phyloP scores from a whole-genome alignment of 1,140 invertebrate species.

The Euura lappo region DNA sequence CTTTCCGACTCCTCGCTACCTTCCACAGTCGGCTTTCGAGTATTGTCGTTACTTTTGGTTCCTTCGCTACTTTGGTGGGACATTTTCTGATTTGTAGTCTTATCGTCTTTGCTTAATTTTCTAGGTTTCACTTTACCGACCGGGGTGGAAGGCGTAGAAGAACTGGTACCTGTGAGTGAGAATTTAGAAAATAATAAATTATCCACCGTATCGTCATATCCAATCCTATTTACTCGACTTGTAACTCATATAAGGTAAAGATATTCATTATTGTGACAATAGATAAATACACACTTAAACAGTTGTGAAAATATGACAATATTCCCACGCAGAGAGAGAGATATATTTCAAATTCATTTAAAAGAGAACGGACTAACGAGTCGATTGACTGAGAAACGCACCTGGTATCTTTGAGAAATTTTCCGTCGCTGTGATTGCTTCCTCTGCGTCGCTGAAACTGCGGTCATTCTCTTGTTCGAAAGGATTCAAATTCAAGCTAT shows the following conservation, averaged over 20 bases:
- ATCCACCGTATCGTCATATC: not conserved
- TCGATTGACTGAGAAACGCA: slow-evolving; percentile 26
- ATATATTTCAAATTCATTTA: not conserved
- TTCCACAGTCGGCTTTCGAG: slow-evolving; percentile 9
- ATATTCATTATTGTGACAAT: not conserved
- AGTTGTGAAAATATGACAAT: not conserved
- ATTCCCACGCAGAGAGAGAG: not conserved
- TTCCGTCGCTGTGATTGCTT: slow-evolving; percentile 52
- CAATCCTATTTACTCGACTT: not conserved
- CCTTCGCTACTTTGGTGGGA: slow-evolving; percentile 31
- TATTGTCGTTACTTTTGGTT: not conserved
- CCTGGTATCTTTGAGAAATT: slow-evolving; percentile 48
- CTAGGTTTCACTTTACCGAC: slow-evolving; percentile 50
- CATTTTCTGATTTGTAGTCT: slow-evolving; percentile 47
- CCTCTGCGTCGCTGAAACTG: slow-evolving; percentile 55
- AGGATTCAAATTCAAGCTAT: slow-evolving; percentile 39
- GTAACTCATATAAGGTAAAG: not conserved
- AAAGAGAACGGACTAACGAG: not conserved
- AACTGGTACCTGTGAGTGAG: slow-evolving; percentile 39
- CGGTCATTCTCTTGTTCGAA: slow-evolving; percentile 53
- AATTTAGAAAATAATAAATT: slow-evolving; percentile 8
- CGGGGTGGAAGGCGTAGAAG: slow-evolving; percentile 49
- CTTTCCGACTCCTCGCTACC: not conserved
- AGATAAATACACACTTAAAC: not conserved
- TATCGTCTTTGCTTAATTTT: slow-evolving; percentile 52